These are phyloP conservation scores for Platichthys stellatus DNA, from an alignment of 2,113 vertebrate genomes.

Conservation along the genomic window DNA sequence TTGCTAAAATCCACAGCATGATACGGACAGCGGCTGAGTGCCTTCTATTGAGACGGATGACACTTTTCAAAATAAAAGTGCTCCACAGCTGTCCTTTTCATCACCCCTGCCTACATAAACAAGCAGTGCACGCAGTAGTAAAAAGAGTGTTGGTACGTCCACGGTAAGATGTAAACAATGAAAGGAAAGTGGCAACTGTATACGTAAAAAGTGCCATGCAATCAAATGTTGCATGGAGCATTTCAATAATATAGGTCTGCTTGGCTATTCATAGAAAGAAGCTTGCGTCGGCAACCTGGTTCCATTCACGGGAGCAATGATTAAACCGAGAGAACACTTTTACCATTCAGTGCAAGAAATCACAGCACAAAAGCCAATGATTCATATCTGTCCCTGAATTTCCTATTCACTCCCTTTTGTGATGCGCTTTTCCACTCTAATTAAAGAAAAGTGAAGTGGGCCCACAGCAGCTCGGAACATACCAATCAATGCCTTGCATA, in stretches of 20 bases:
- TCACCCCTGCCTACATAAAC: constrained; percentile 66
- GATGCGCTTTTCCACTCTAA: constrained; percentile 66
- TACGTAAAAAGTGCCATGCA: constrained; percentile 73
- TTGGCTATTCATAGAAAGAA: constrained; percentile 70
- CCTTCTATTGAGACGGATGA: constrained; percentile 65
- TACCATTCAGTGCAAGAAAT: constrained; percentile 77
- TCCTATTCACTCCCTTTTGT: constrained; percentile 61
- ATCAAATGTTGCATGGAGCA: constrained; percentile 65
- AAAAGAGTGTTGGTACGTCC: constrained; percentile 72
- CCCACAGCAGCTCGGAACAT: constrained; percentile 54
- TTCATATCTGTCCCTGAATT: constrained; percentile 72
- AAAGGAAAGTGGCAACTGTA: constrained; percentile 79
- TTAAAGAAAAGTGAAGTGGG: constrained; percentile 68
- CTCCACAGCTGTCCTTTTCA: constrained; percentile 81
- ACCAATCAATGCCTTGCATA: constrained; percentile 67
- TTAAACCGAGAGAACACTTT: constrained; percentile 80
- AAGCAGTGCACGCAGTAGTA: constrained; percentile 59
- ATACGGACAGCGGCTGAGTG: constrained; percentile 60
- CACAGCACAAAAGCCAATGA: constrained; percentile 77
- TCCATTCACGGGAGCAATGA: constrained; percentile 76
- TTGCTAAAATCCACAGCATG: constrained; percentile 50
- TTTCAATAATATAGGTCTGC: constrained; percentile 78
- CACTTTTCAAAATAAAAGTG: constrained; percentile 64
- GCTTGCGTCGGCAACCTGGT: constrained; percentile 68
- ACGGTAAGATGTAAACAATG: constrained; percentile 65